A percentile compares a stretch with the other conserved stretches of the same genome.
phyloP scores from a whole-genome alignment of 1,140 invertebrate species.

The Orchesella cincta region DNA sequence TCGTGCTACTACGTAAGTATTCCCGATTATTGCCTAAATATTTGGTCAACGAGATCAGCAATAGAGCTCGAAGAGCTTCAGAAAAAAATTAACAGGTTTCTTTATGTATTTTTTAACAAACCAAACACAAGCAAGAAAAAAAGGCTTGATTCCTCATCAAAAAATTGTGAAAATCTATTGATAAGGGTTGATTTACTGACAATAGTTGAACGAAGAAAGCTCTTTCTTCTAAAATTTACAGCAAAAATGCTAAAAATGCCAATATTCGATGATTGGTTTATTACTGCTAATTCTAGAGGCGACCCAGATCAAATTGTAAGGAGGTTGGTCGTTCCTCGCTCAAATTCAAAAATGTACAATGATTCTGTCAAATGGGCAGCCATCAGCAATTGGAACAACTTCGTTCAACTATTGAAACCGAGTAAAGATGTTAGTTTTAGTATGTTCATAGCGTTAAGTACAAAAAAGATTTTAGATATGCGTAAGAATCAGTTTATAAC shows the following conservation, averaged over 20 bases:
- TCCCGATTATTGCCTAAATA: not conserved
- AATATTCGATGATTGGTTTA: not conserved
- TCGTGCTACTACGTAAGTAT: not conserved
- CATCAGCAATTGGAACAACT: no score
- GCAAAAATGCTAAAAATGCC: not conserved
- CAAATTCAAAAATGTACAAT: no score
- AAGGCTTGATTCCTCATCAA: not conserved
- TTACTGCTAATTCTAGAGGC: no score
- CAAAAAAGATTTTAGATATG: no score
- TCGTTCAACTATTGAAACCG: no score
- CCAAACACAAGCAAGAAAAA: not conserved
- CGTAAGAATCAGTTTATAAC: no score
- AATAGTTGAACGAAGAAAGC: not conserved
- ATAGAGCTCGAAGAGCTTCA: not conserved
- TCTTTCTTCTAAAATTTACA: not conserved
- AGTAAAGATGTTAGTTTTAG: no score
- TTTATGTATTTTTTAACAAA: not conserved
- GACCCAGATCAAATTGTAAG: no score
- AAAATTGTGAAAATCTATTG: no score
- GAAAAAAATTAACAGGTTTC: conserved; percentile 6
- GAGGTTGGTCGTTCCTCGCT: no score
- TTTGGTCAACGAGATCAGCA: not conserved
- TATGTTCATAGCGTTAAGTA: no score
- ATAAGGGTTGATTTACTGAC: not conserved
- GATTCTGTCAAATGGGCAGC: no score